Conservation (phyloP, 2,113 vertebrate genomes). For the Gymnocephalus cernua region DNA sequence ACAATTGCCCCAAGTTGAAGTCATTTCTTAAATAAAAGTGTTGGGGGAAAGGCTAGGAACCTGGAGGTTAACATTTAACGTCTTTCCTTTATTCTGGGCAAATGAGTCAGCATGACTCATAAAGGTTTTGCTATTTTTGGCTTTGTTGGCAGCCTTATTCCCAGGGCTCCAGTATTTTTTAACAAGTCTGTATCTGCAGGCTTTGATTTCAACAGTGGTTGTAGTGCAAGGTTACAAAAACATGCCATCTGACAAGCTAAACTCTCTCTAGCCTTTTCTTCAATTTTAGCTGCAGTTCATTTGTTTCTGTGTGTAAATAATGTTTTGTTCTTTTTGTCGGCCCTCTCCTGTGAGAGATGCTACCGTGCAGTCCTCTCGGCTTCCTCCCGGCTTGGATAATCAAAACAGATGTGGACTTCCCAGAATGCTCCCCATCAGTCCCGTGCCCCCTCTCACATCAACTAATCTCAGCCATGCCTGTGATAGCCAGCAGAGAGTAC, state of each 20-base stretch:
- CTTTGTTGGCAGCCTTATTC: constrained; percentile 10
- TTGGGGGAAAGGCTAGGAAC: constrained; percentile 15
- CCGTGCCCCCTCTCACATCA: constrained; percentile 58
- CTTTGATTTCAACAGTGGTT: not conserved
- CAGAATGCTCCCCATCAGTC: constrained; percentile 46
- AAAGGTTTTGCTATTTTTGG: constrained; percentile 28
- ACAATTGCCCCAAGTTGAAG: constrained; percentile 30
- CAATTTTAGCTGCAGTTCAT: not conserved
- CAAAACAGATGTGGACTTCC: constrained; percentile 73
- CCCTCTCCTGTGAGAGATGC: constrained; percentile 22
- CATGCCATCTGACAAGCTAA: not conserved
- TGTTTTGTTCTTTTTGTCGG: constrained; percentile 5
- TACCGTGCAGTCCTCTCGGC: constrained; percentile 3
- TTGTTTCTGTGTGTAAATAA: constrained; percentile 18
- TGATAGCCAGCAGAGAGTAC: constrained; percentile 50
- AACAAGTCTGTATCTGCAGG: constrained; percentile 10
- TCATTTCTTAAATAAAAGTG: constrained; percentile 25
- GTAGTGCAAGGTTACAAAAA: not conserved
- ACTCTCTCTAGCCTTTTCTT: not conserved
- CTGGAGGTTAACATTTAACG: constrained; percentile 25
- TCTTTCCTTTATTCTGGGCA: constrained; percentile 21
- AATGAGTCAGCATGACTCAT: constrained; percentile 49
- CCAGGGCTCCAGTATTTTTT: not conserved
- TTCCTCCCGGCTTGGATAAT: constrained; percentile 52
- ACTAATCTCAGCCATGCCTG: constrained; percentile 65